These are phyloP conservation scores for Sinosuthora webbiana DNA, from an alignment of 2,113 vertebrate species.

Conservation along the genomic window DNA sequence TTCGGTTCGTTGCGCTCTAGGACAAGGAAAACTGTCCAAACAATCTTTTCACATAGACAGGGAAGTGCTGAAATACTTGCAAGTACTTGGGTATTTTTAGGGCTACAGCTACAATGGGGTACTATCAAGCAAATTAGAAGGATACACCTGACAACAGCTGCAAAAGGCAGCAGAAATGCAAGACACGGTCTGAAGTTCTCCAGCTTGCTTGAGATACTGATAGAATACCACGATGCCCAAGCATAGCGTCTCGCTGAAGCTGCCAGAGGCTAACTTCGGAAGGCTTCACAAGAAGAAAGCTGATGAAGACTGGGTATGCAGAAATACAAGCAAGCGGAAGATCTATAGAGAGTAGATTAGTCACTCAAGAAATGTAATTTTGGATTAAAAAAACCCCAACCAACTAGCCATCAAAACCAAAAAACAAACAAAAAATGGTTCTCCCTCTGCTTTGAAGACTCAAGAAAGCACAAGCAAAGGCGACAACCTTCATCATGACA, in stretches of 20 bases:
- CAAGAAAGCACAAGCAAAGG: background rate
- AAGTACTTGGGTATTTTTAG: background rate
- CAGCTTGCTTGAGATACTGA: background rate
- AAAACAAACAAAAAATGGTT: background rate
- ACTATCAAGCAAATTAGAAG: background rate
- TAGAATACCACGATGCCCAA: rapidly evolving
- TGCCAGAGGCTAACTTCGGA: background rate
- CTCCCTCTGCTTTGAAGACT: background rate
- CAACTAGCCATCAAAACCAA: background rate
- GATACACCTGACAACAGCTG: background rate
- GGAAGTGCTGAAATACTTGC: background rate
- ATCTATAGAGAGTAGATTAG: background rate
- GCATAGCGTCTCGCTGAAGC: background rate
- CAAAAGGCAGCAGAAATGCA: background rate
- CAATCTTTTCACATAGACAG: rapidly evolving
- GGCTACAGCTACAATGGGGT: background rate
- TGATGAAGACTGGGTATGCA: background rate
- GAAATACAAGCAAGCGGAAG: background rate
- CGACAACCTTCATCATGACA: background rate
- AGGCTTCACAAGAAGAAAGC: background rate
- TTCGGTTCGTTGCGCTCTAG: background rate
- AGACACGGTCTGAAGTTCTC: rapidly evolving
- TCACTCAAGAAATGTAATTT: background rate
- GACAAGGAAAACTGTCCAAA: background rate
- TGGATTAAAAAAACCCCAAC: background rate